Percentiles rank a stretch among this genome's conserved stretches.
Conservation (phyloP, 2,888 invertebrate species). For the Adela reaumurella region DNA sequence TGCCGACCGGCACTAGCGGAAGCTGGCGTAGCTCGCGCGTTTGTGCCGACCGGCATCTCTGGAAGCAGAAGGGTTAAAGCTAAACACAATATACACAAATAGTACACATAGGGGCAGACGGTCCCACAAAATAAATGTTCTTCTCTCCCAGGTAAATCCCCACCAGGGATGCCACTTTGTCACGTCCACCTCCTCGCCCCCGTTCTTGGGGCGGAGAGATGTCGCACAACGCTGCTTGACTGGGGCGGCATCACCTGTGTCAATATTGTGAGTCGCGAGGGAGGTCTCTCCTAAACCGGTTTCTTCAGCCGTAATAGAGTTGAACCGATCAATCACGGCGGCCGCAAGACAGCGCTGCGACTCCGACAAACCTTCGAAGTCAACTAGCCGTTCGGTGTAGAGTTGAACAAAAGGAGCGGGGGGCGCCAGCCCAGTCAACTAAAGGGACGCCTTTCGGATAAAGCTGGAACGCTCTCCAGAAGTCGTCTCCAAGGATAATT, state of each 20-base stretch:
- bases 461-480: neutral
- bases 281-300: constrained; percentile 5
- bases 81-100: no score
- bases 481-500: neutral
- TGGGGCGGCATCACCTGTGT: constrained; percentile 1
- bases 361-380: neutral
- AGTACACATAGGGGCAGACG: no score
- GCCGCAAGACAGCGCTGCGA: neutral
- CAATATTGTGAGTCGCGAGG: constrained; percentile 5
- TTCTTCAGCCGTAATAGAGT: neutral
- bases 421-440: neutral
- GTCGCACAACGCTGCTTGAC: constrained; percentile 9
- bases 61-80: no score
- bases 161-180: no score
- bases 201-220: no score
- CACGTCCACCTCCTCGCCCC: no score
- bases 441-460: neutral
- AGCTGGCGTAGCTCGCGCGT: no score
- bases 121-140: no score
- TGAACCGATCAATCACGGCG: neutral
- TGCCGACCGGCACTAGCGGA: no score
- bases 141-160: no score
- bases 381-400: neutral
- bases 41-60: no score
- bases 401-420: no score